These are phyloP conservation scores for Holacanthella duospinosa DNA, from an alignment of 2,888 invertebrate genomes.

Conservation along the genomic window DNA sequence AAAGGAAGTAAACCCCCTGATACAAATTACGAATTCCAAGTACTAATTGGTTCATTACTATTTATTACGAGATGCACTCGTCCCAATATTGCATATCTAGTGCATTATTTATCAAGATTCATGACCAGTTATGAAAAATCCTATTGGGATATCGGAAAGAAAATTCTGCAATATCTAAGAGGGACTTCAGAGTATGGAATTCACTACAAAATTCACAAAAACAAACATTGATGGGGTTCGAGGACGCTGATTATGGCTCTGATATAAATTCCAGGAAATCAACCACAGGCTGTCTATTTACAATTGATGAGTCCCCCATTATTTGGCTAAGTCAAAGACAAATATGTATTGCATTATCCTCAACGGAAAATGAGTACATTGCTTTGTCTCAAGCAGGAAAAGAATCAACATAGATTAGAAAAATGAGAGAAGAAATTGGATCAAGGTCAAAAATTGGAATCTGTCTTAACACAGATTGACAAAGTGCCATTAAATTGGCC, in stretches of 20 bases:
- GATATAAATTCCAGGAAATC: constrained; percentile 25
- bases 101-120: constrained; percentile 18
- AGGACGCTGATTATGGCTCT: too few species aligned
- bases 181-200: constrained; percentile 16
- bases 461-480: constrained; percentile 17
- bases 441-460: not conserved
- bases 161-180: constrained; percentile 25
- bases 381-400: constrained; percentile 17
- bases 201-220: constrained; percentile 4
- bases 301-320: constrained; percentile 9
- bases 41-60: too few species aligned
- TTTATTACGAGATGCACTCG: constrained; percentile 19
- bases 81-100: constrained; percentile 19
- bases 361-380: too few species aligned
- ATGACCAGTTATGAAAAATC: constrained; percentile 12
- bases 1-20: not conserved
- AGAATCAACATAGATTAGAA: constrained; percentile 17
- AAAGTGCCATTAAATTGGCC: constrained; percentile 22
- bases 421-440: constrained; percentile 13
- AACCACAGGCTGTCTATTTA: constrained; percentile 25
- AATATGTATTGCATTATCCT: too few species aligned
- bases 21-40: too few species aligned
- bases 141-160: constrained; percentile 23
- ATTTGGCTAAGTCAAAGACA: too few species aligned
- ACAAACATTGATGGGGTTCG: constrained; percentile 18